Evolutionary conservation across 1,140 invertebrate genomes (phyloP).

Genomic region (Cherax quadricarinatus): DNA sequence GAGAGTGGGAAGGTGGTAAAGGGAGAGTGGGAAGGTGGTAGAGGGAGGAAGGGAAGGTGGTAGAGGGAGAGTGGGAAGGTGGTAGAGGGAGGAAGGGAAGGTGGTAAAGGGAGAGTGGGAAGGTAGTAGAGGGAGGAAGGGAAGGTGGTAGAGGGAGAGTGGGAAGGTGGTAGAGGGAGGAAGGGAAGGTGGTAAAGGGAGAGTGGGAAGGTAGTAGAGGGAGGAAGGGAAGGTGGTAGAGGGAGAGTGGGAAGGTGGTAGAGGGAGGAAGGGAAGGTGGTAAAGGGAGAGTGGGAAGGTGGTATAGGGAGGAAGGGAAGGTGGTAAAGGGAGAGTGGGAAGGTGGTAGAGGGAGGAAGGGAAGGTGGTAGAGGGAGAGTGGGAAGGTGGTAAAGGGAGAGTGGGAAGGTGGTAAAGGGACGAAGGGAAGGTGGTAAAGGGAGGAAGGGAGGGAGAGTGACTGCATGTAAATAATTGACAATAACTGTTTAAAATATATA

Average conservation of each 20-base stretch:
- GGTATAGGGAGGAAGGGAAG: not conserved
- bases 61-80: slow-evolving; percentile 16
- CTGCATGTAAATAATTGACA: no score
- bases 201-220: not conserved
- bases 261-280: not conserved
- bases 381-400: not conserved
- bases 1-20: no score
- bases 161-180: not conserved
- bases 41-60: slow-evolving; percentile 7
- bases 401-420: not conserved
- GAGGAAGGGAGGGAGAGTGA: no score
- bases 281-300: not conserved
- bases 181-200: not conserved
- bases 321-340: not conserved
- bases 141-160: not conserved
- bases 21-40: no score
- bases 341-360: not conserved
- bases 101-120: not conserved
- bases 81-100: slow-evolving; percentile 30
- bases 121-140: no score
- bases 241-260: no score
- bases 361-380: not conserved
- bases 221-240: not conserved
- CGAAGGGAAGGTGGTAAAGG: not conserved
- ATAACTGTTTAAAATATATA: no score